These are phyloP conservation scores for Drosophila conformis DNA, from an alignment of 2,888 invertebrate genomes.

Conservation along the genomic window DNA sequence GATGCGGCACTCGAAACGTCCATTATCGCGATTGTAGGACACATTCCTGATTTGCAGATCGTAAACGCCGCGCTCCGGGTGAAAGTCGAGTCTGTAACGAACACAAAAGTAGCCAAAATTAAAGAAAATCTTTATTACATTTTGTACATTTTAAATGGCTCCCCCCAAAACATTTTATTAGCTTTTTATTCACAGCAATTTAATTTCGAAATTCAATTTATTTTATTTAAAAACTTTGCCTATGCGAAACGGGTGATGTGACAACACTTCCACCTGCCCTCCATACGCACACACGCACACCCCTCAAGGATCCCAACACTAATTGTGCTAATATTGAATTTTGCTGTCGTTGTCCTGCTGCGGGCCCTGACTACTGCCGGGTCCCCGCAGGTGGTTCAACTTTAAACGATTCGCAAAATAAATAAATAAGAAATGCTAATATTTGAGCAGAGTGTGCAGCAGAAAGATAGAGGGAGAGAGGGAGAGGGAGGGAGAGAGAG, in stretches of 20 bases:
- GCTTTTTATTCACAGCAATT: conserved; percentile 22
- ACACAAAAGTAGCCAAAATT: conserved; percentile 2
- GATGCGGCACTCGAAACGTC: conserved; percentile 95
- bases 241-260: background rate
- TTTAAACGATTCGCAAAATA: conserved; percentile 75
- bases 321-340: conserved; percentile 77
- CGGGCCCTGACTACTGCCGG: conserved; percentile 9
- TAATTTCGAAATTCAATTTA: conserved; percentile 56
- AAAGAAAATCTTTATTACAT: background rate
- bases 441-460: conserved; percentile 44
- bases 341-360: conserved; percentile 48
- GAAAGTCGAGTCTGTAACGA: conserved; percentile 89
- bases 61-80: conserved; percentile 92
- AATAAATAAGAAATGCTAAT: conserved; percentile 77
- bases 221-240: conserved; percentile 56
- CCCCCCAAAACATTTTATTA: background rate
- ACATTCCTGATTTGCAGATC: conserved; percentile 95
- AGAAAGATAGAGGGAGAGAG: conserved; percentile 1
- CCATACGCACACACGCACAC: background rate
- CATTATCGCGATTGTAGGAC: conserved; percentile 95
- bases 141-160: background rate
- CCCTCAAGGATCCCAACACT: conserved; percentile 40
- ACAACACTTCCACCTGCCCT: background rate
- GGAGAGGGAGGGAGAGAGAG: background rate
- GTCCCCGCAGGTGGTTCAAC: conserved; percentile 72